Evolutionary conservation across 2,797 vertebrate genomes (phyloP).

Genomic region (Acanthurus tractus): DNA sequence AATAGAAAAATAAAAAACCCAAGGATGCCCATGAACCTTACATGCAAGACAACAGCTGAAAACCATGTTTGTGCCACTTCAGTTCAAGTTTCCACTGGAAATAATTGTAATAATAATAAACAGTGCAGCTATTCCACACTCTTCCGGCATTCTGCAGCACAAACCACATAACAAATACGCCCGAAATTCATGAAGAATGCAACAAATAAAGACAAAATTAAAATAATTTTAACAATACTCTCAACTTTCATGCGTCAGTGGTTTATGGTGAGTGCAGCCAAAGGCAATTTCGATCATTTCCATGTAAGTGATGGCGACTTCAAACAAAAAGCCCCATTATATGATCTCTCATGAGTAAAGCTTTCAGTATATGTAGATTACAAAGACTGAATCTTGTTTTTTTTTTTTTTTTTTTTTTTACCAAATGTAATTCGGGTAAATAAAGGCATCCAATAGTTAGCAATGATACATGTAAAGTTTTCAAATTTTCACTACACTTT

Average conservation of each 20-base stretch:
- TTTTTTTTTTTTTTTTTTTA: neutral
- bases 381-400: neutral
- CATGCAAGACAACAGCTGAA: too few species aligned
- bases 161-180: conserved; percentile 6
- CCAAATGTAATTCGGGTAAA: neutral
- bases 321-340: neutral
- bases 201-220: conserved; percentile 14
- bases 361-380: neutral
- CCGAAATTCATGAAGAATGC: neutral
- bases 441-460: neutral
- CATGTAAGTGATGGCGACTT: conserved; percentile 8
- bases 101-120: neutral
- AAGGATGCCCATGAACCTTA: neutral
- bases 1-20: neutral
- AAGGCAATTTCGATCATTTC: conserved; percentile 22
- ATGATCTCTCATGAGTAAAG: neutral
- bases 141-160: conserved; percentile 4
- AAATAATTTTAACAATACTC: conserved; percentile 4
- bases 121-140: neutral
- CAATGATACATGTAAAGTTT: conserved; percentile 6
- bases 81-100: neutral
- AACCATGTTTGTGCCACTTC: neutral
- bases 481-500: neutral
- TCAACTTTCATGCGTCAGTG: conserved; percentile 14
- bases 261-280: conserved; percentile 16